Conservation (phyloP, 2,888 invertebrate species). For the Rhogogaster chlorosoma region DNA sequence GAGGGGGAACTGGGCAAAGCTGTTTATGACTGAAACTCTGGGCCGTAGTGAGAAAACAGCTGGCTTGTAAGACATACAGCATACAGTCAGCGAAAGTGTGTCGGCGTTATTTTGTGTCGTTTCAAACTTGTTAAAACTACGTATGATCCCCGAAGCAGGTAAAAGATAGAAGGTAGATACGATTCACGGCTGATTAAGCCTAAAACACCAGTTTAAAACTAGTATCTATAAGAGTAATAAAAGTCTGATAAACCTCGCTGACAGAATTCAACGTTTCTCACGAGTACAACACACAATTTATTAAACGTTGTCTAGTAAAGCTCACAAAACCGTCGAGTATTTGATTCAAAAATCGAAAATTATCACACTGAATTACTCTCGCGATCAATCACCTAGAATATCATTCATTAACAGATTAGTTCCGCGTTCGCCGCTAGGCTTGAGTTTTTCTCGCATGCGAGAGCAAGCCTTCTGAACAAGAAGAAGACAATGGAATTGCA, state of each 20-base stretch:
- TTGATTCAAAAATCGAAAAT: background rate
- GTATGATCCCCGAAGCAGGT: background rate
- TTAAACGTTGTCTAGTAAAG: background rate
- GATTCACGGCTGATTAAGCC: background rate
- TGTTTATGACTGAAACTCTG: conserved; percentile 29
- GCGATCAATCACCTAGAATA: background rate
- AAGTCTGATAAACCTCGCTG: background rate
- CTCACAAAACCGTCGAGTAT: background rate
- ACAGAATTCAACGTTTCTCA: background rate
- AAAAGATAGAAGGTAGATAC: background rate
- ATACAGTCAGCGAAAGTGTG: background rate
- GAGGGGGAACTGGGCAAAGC: conserved; percentile 34
- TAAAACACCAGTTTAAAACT: background rate
- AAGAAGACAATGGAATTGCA: background rate
- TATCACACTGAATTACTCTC: background rate
- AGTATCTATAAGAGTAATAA: background rate
- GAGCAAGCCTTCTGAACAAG: background rate
- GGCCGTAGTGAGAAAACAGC: conserved; percentile 30
- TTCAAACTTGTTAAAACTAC: background rate
- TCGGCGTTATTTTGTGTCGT: background rate
- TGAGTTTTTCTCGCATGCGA: background rate
- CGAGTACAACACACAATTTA: background rate
- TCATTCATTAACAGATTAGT: background rate
- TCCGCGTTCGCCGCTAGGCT: background rate
- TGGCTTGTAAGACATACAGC: background rate